Percentiles rank a stretch among this genome's conserved stretches.
Conservation (phyloP, 2,888 invertebrate species). For the Tachystola acroxantha region DNA sequence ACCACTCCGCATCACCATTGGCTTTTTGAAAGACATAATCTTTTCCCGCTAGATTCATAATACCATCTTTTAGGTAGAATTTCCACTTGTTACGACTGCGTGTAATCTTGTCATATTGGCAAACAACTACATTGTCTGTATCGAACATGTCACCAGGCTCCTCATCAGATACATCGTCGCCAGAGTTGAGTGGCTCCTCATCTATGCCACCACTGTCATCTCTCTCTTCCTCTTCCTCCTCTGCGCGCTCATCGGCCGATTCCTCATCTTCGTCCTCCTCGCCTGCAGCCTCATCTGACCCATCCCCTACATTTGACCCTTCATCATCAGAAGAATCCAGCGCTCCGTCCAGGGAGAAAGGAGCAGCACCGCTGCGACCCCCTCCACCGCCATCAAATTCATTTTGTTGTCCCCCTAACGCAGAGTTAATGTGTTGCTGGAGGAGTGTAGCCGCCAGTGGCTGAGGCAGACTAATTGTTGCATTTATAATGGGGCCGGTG, state of each 20-base stretch:
- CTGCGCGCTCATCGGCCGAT: conserved; percentile 82
- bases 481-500: conserved; percentile 92
- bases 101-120: conserved; percentile 99
- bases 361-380: conserved; percentile 61
- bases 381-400: conserved; percentile 71
- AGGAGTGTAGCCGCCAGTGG: conserved; percentile 88
- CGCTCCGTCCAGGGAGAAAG: conserved; percentile 79
- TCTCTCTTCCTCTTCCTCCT: conserved; percentile 83
- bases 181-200: conserved; percentile 96
- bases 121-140: conserved; percentile 99
- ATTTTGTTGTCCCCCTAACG: conserved; percentile 76
- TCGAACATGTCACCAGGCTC: conserved; percentile 97
- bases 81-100: conserved; percentile 99
- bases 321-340: conserved; percentile 87
- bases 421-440: conserved; percentile 93
- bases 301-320: conserved; percentile 78
- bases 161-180: conserved; percentile 98
- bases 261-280: conserved; percentile 88
- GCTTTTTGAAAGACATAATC: conserved; percentile 99
- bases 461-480: conserved; percentile 92
- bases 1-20: conserved; percentile 99
- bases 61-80: conserved; percentile 99
- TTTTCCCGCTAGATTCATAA: conserved; percentile 98
- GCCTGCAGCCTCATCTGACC: conserved; percentile 83
- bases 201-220: conserved; percentile 81